phyloP scores from a whole-genome alignment of 2,888 invertebrate species.

The Drosophila mercatorum region DNA sequence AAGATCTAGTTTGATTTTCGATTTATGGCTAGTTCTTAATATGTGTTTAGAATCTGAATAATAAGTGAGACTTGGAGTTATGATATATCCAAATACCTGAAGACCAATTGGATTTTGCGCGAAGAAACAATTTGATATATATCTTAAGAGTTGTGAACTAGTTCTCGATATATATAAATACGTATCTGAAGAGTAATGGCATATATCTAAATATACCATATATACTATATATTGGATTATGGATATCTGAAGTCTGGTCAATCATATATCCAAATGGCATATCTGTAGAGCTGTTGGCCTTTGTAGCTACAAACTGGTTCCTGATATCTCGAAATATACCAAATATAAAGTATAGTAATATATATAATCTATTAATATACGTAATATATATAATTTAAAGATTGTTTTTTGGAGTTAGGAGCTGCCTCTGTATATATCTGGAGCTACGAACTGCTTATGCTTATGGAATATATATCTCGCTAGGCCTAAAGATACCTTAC shows the following conservation, averaged over 20 bases:
- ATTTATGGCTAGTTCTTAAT: no score
- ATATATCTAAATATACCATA: background rate
- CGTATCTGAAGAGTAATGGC: no score
- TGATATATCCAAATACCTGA: no score
- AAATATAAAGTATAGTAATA: no score
- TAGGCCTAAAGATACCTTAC: background rate
- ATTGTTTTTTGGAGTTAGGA: background rate
- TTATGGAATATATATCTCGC: background rate
- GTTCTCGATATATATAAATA: background rate
- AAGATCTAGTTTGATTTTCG: no score
- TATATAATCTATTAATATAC: no score
- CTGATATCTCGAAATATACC: background rate
- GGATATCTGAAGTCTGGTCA: no score
- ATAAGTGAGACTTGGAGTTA: no score
- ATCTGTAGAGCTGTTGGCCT: background rate
- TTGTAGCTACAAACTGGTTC: background rate
- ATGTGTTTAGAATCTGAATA: no score
- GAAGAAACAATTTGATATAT: no score
- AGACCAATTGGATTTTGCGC: no score
- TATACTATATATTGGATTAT: no score
- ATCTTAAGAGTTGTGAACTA: background rate
- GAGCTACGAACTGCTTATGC: background rate
- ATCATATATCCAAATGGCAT: background rate
- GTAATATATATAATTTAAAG: background rate
- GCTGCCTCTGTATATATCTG: background rate